Conservation (phyloP, 2,797 vertebrate genomes). For the Synaphobranchus kaupii region DNA sequence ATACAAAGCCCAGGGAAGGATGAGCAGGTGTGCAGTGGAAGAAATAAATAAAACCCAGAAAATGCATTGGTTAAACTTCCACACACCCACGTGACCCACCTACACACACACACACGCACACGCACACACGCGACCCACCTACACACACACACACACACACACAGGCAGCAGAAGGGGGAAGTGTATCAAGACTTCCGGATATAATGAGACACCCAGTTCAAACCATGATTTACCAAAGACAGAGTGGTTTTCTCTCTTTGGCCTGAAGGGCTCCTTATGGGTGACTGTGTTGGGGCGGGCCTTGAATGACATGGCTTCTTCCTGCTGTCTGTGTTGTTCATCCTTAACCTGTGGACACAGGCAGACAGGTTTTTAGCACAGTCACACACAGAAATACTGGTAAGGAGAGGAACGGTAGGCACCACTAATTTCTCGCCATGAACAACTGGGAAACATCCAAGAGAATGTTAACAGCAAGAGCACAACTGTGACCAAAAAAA, state of each 20-base stretch:
- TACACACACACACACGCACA: not conserved
- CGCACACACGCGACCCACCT: not conserved
- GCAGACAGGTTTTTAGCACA: not conserved
- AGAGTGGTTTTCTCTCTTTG: conserved; percentile 78
- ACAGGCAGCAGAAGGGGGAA: not conserved
- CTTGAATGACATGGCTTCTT: conserved; percentile 81
- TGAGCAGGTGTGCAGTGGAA: not conserved
- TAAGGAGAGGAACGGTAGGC: not conserved
- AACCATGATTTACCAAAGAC: conserved; percentile 69
- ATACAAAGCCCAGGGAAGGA: conserved; percentile 62
- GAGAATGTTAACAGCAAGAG: not conserved
- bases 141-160: not conserved
- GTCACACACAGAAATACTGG: not conserved
- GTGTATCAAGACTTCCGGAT: no score
- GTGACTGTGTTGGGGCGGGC: conserved; percentile 81
- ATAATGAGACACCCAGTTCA: not conserved
- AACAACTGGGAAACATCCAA: not conserved
- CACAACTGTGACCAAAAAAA: not conserved
- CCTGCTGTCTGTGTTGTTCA: conserved; percentile 81
- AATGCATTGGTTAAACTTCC: no score
- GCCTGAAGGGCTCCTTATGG: conserved; percentile 87
- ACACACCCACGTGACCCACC: no score
- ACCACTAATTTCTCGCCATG: not conserved
- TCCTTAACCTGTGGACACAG: conserved; percentile 74
- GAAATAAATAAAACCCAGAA: not conserved